Base-by-base conservation (phyloP, 2,888 invertebrate genomes). In the Fragum fragum region DNA sequence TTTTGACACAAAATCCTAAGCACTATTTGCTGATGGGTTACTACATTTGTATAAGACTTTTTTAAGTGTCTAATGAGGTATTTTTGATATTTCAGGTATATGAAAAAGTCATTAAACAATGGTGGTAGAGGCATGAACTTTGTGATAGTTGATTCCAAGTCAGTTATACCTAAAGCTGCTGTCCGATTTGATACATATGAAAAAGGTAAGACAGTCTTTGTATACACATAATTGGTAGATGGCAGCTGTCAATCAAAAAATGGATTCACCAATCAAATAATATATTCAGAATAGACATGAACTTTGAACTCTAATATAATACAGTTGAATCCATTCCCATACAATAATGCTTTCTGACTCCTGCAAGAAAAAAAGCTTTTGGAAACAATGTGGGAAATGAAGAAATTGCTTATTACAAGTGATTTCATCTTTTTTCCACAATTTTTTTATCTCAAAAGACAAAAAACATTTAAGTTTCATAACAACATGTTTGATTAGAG, bases 111-210 rank as follows among this genome's bases (percentile, higher is more conserved):
- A 61, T 81, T 95, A 36, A 95, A 95, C 87, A 94, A 94, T 73
- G 96, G 95, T 21, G 96, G 96, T 3, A 92, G 96, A 71, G 96
- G 96, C 0, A 91, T 96, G 71, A 96, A 96, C 89, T 91, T 95
- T 39, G 95, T 95, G 0, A 92, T 95, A 1, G 91, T 96, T 47
- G 95, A 95, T 83, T 92, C 94, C 7, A 92, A 93, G 26, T 94
- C 94, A 21, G 93, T 94, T 36, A 92, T 94, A 78, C 94, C 95
- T 1, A 91, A 94, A 5, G 90, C 94, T 47, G 94, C 95, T 0
- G 94, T 94, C 39, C 95, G 95, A 85, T 96, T 95, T 91, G 96
- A 96, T 88, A 95, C 96, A 0, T 96, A 96, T 88, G 94, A 93
- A 57, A 92, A 94, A 91, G 95, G 95, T 95, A 36, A 36, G 32